These are phyloP conservation scores for Ecliptopera silaceata DNA, from an alignment of 2,888 invertebrate species.

Conservation along the genomic window DNA sequence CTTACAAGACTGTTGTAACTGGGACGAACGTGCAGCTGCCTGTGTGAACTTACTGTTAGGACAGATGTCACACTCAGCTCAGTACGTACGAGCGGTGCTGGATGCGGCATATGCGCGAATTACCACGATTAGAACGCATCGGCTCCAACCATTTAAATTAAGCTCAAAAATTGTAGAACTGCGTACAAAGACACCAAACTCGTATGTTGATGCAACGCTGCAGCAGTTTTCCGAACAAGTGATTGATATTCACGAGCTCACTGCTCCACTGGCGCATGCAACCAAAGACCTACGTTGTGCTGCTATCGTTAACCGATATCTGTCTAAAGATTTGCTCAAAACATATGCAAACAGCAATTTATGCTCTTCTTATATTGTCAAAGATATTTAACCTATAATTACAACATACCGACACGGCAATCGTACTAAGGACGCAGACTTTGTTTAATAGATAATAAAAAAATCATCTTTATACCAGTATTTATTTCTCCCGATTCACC, in stretches of 20 bases:
- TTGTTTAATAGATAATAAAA: neutral
- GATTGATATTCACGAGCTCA: constrained; percentile 41
- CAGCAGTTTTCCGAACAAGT: constrained; percentile 43
- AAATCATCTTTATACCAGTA: neutral
- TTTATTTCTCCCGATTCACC: neutral
- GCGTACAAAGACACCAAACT: constrained; percentile 26
- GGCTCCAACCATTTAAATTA: constrained; percentile 31
- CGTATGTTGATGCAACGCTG: neutral
- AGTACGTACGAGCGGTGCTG: constrained; percentile 50
- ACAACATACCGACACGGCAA: neutral
- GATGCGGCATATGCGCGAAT: constrained; percentile 48
- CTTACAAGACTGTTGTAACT: constrained; percentile 17
- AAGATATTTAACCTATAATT: too few species aligned
- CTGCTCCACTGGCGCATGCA: constrained; percentile 38
- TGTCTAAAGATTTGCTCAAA: constrained; percentile 42
- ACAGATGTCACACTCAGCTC: constrained; percentile 46
- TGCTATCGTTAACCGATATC: constrained; percentile 48
- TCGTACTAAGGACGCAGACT: neutral
- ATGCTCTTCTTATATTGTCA: constrained; percentile 29
- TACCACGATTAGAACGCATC: constrained; percentile 37
- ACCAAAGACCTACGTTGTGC: constrained; percentile 45
- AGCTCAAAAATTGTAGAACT: constrained; percentile 49
- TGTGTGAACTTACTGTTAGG: constrained; percentile 44
- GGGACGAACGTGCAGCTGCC: constrained; percentile 38
- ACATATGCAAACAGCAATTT: constrained; percentile 42